Base-by-base conservation (phyloP, 2,113 vertebrate species). In the Anolis carolinensis region DNA sequence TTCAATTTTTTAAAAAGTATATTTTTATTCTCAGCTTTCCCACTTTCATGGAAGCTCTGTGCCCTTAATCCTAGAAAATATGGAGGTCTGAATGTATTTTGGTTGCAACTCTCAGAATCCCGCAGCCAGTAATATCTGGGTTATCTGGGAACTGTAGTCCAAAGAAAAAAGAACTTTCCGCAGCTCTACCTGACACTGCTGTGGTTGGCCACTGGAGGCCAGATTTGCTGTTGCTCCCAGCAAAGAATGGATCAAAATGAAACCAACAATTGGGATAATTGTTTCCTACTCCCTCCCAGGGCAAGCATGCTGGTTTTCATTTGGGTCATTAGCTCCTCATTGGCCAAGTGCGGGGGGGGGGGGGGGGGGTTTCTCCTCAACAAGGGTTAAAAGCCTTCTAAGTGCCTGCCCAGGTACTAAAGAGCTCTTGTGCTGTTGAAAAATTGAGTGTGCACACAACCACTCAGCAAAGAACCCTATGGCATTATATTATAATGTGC, bases 231-330 rank as follows among this genome's bases (percentile, higher is more conserved):
- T 65, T 63, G 39, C 44, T 84, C 62, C 65, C 13, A 25, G 39
- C 44, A 50, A 83, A 84, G 1, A 4, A 30, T 9, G 30, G 77
- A 8, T 80, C 77, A 86, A 73, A 77, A 80, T 63, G 84, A 86
- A 86, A 80, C 84, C 80, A 73, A 62, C 84, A 62, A 63, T 30
- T 63, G 81, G 81, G 67, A 50, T 72, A 44, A 74, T 95, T 91
- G 90, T 89, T 68, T 78, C 7, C 85, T 72, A 88, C 67, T 52
- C 5, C 25, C 36, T 39, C 7, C 21, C 36, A 59, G 59, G 2
- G 27, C 73, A 75, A 50, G 73, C 72, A 76, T 55, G 52, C 48
- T 73, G 78, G 68, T 50, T 85, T 83, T 81, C 82, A 87, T 83
- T 79, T 80, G 55, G 39, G 39, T 74, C 77, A 79, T 84, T 79